Evolutionary conservation across 2,888 invertebrate genomes (phyloP).

Genomic region (Oasisia sp.): DNA sequence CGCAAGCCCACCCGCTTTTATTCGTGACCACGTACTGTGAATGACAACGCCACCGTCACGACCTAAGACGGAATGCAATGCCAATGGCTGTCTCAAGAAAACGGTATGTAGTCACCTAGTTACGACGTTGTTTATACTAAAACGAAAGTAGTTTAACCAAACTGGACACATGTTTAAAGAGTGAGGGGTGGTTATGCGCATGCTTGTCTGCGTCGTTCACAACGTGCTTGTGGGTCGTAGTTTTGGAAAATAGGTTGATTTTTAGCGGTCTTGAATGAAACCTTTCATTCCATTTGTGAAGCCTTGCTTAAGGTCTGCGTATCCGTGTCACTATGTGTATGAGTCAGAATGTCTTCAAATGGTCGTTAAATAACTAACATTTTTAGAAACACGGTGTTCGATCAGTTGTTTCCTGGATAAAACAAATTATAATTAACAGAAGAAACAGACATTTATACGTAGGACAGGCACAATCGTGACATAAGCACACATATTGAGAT

Average conservation of each 20-base stretch:
- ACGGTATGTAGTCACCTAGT: constrained; percentile 13
- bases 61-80: constrained; percentile 7
- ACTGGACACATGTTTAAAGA: neutral
- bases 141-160: neutral
- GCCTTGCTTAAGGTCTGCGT: too few species aligned
- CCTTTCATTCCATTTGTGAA: constrained; percentile 3
- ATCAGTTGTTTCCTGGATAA: neutral
- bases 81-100: constrained; percentile 17
- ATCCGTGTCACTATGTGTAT: neutral
- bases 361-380: neutral
- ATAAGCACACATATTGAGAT: neutral
- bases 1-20: neutral
- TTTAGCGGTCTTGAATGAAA: neutral
- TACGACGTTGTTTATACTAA: constrained; percentile 17
- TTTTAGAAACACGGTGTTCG: neutral
- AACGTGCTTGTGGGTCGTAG: neutral
- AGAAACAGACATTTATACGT: neutral
- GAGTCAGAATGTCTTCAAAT: neutral
- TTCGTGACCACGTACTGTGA: neutral
- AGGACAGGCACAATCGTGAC: neutral
- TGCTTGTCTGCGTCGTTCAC: neutral
- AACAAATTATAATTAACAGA: neutral
- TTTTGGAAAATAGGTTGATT: neutral
- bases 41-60: neutral
- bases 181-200: neutral